Evolutionary conservation across 2,888 invertebrate genomes (phyloP), one percentile per base, ranked within the genome.

Genomic region (Malacosoma neustria): DNA sequence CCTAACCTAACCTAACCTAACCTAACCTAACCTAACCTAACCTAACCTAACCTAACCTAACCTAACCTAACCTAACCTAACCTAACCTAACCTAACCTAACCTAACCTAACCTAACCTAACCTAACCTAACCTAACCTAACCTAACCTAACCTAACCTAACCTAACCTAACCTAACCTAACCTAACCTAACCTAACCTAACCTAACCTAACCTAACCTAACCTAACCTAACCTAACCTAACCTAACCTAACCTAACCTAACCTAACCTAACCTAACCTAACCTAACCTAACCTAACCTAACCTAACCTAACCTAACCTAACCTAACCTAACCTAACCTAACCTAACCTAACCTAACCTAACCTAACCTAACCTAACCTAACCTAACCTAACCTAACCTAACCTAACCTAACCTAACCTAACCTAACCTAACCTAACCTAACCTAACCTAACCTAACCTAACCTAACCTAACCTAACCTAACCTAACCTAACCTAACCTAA

Each of bases 341-440:
- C 40, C 40, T 39, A 43, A 40, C 42, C 43, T 40, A 40, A 43
- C 43, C 43, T 41, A 41, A 43, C 43, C 43, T 41, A 40, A 43
- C 43, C 40, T 39, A 41, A 43, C 43, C 43, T 41, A 39, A 41
- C 41, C 41, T 41, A 39, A 41, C 41, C 41, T 42, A 41, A 44
- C 44, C 44, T 41, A 41, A 41, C 40, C 43, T 39, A 39, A 43
- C 41, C 43, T 40, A 40, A 43, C 43, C 43, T 45, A 42, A 45
- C 45, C 45, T 42, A 42, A 45, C 45, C 45, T 41, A 41, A 44
- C 44, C 41, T 39, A 41, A 51, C 50, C 53, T 51, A 50, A 53
- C 50, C 53, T 49, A 49, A 51, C 51, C 52, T 54, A 51, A 51
- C 50, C 51, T 49, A 48, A 49, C 47, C 46, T 48, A 45, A 53